Percentiles rank a stretch among this genome's conserved stretches.
phyloP scores from a whole-genome alignment of 2,888 invertebrate species.

The Rhingia campestris region DNA sequence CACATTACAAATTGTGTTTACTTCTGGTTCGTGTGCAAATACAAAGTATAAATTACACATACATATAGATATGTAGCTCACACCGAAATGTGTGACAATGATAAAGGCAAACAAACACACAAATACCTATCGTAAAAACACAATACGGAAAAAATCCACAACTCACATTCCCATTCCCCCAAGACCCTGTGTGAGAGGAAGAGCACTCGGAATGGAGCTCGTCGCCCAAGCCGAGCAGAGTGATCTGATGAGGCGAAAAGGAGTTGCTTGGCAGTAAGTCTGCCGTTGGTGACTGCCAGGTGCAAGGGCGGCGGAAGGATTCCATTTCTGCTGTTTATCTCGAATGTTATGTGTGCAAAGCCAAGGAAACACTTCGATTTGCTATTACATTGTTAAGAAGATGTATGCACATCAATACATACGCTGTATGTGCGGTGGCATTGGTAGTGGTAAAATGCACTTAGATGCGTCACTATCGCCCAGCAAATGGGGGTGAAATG shows the following conservation, averaged over 20 bases:
- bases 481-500: conserved; percentile 9
- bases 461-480: conserved; percentile 52
- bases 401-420: conserved; percentile 24
- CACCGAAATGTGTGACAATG: conserved; percentile 68
- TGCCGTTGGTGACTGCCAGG: conserved; percentile 30
- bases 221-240: conserved; percentile 1
- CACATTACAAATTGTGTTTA: conserved; percentile 77
- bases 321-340: conserved; percentile 61
- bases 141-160: conserved; percentile 52
- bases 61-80: conserved; percentile 43
- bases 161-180: conserved; percentile 51
- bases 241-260: conserved; percentile 21
- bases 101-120: conserved; percentile 71
- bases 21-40: conserved; percentile 73
- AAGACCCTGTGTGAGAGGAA: neutral
- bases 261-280: neutral
- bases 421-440: neutral
- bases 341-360: conserved; percentile 55
- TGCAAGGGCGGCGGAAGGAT: conserved; percentile 56
- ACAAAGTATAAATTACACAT: conserved; percentile 72
- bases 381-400: conserved; percentile 60
- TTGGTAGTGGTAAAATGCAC: conserved; percentile 48
- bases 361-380: conserved; percentile 67
- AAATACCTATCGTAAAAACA: conserved; percentile 64
- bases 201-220: neutral